Evolutionary conservation across 2,888 invertebrate species (phyloP).

Genomic region (Iphiclides podalirius): DNA sequence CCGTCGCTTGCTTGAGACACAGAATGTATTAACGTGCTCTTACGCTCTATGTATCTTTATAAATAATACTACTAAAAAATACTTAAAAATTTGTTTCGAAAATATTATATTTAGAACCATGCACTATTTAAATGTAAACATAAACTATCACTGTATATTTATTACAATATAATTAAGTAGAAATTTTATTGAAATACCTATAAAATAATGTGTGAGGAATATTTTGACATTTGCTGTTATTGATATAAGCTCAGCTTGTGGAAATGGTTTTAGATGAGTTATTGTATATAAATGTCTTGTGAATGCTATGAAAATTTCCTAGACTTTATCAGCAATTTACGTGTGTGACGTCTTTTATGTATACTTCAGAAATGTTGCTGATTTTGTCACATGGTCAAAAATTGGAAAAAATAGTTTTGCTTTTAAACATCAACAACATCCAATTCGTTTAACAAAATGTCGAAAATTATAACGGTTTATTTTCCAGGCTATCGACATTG

Average conservation of each 20-base stretch:
- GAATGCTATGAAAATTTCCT: conserved; percentile 3
- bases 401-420: neutral
- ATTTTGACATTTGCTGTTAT: neutral
- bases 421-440: too few species aligned
- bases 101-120: conserved; percentile 15
- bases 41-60: too few species aligned
- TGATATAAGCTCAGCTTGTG: conserved; percentile 33
- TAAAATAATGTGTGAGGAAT: neutral
- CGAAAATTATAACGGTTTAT: conserved; percentile 5
- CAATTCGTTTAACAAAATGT: too few species aligned
- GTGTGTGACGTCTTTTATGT: neutral
- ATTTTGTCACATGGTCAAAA: conserved; percentile 4
- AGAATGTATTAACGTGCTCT: too few species aligned
- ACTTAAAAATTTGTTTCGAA: too few species aligned
- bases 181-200: neutral
- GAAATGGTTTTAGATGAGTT: conserved; percentile 32
- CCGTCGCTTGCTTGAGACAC: too few species aligned
- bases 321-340: conserved; percentile 11
- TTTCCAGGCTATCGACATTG: conserved; percentile 84
- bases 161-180: conserved; percentile 1
- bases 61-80: too few species aligned
- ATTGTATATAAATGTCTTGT: conserved; percentile 9
- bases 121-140: conserved; percentile 15
- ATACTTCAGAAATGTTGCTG: neutral
- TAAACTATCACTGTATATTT: neutral